A percentile compares a stretch with the other conserved stretches of the same genome.
These are phyloP conservation scores for Gisinianus flammeolus DNA, from an alignment of 2,888 invertebrate genomes.

Conservation along the genomic window DNA sequence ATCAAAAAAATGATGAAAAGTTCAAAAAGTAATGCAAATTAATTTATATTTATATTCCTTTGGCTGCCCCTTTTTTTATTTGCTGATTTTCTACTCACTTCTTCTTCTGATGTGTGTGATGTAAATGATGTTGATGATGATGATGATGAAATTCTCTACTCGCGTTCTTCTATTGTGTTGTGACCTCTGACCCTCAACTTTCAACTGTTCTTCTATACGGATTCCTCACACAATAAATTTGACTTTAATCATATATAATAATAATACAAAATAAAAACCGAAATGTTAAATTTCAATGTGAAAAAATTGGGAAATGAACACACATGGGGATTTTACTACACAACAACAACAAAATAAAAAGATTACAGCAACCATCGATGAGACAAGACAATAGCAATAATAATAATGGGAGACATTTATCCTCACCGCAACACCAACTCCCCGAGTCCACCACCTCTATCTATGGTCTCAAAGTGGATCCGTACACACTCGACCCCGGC, in stretches of 20 bases:
- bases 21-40: not conserved
- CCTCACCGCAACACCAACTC: slow-evolving; percentile 53
- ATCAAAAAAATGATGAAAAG: not conserved
- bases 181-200: not conserved
- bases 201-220: not conserved
- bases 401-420: slow-evolving; percentile 41
- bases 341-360: slow-evolving; percentile 50
- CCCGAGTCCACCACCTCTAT: slow-evolving; percentile 57
- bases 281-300: not conserved
- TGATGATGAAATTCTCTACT: not conserved
- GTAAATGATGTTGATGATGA: not conserved
- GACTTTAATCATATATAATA: not conserved
- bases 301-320: not conserved
- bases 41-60: slow-evolving; percentile 22
- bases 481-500: slow-evolving; percentile 54
- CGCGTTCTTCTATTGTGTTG: not conserved
- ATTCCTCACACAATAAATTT: not conserved
- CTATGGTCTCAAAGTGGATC: slow-evolving; percentile 58
- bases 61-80: slow-evolving; percentile 9
- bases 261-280: not conserved
- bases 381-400: slow-evolving; percentile 39
- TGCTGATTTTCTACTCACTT: not conserved
- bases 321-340: not conserved
- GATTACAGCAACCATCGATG: slow-evolving; percentile 51
- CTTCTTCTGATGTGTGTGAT: not conserved